Percentiles rank a stretch among this genome's conserved stretches.
Evolutionary conservation across 2,113 vertebrate species (phyloP).

Genomic region (Microtus oregoni): DNA sequence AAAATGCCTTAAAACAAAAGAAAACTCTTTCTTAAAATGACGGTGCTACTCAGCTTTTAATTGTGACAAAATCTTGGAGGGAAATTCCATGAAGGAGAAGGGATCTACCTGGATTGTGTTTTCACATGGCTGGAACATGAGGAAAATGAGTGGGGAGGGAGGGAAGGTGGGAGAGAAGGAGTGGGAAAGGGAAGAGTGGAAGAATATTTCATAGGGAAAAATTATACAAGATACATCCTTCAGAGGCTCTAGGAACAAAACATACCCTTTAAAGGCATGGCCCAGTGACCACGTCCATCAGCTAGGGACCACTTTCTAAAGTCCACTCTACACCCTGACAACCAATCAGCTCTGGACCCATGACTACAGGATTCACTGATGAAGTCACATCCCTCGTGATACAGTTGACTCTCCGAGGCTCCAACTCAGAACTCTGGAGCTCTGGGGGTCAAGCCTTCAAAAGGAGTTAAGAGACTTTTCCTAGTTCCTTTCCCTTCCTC

Average conservation of each 20-base stretch:
- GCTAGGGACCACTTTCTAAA: background rate
- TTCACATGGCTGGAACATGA: background rate
- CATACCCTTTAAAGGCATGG: background rate
- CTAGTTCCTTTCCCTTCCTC: background rate
- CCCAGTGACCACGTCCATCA: background rate
- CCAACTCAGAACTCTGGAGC: background rate
- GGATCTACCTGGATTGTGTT: background rate
- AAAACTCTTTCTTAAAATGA: background rate
- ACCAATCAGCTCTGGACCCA: background rate
- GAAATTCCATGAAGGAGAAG: background rate
- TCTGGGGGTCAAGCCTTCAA: background rate
- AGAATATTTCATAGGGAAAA: background rate
- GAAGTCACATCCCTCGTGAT: background rate
- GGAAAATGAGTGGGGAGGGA: background rate
- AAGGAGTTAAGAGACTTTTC: background rate
- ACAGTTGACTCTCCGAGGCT: background rate
- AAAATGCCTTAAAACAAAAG: background rate
- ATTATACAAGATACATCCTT: background rate
- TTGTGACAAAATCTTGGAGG: background rate
- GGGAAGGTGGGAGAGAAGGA: no score
- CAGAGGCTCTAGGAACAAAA: background rate
- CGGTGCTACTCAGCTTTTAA: background rate
- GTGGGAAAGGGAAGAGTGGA: background rate
- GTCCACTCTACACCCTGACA: background rate
- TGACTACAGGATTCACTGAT: background rate